Evolutionary conservation across 2,797 vertebrate species (phyloP), one percentile per base, ranked within the genome.

Genomic region (Choloepus didactylus): DNA sequence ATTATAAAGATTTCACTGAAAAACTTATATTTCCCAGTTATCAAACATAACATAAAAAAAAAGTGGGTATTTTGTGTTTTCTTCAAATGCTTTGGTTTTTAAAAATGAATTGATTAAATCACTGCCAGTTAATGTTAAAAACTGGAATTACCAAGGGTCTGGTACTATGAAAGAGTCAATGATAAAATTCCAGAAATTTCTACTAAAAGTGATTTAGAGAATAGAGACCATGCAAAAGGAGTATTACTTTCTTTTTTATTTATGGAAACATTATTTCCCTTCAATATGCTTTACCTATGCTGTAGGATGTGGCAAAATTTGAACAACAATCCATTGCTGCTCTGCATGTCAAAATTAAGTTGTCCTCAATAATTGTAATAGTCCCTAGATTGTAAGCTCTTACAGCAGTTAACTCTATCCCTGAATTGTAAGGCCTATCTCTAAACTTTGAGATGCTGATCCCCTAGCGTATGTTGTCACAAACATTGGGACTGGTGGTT

Each of bases 1-100:
- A 49, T 64, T 93, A 3, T 7, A 14, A 75, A 23, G 16, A 97
- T 95, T 94, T 76, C 44, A 46, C 79, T 95, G 51, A 92, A 96
- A 87, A 96, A n/a, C 54, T 97, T 85, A 96, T 91, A 97, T 81
- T 69, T 80, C 69, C 66, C 56, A 96, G 35, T 82, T 96, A 90
- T 96, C 82, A 86, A 77, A 77, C 41, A 75, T 9, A 76, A n/a
- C 25, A 75, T 9, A 76, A 46, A 10, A 77, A 23, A 35, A 87
- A 89, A 85, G 10, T 44, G 25, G 19, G 69, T 93, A 93, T 97
- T 98, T 97, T 1, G 25, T 31, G 18, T 91, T 91, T 94, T 82
- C 6, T 44, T 72, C 14, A 87, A 95, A 72, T 87, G 46, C 60
- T 91, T 89, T 94, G 86, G 23, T 9, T 93, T 89, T 81, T 7